Evolutionary conservation across 1,140 invertebrate species (phyloP).

Genomic region (Magallana gigas): DNA sequence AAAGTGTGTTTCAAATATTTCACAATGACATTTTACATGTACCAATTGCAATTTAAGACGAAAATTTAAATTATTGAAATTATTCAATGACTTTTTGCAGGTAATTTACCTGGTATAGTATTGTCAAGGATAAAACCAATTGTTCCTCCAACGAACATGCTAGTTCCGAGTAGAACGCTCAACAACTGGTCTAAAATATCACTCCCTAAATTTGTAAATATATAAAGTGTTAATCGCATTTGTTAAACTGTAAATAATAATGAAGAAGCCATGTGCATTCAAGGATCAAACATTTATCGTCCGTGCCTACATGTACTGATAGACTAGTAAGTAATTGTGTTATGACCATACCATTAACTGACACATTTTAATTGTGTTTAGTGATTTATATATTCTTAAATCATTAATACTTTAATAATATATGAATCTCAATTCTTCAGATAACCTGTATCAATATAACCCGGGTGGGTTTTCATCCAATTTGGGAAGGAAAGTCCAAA

Average conservation of each 20-base stretch:
- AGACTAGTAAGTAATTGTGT: too few relatives aligned
- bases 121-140: conserved; percentile 75
- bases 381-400: too few relatives aligned
- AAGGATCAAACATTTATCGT: too few relatives aligned
- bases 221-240: too few relatives aligned
- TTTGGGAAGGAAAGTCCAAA: conserved; percentile 88
- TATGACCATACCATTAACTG: too few relatives aligned
- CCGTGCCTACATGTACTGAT: too few relatives aligned
- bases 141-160: conserved; percentile 75
- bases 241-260: too few relatives aligned
- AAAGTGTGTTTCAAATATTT: too few relatives aligned
- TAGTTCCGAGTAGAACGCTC: conserved; percentile 69
- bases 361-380: too few relatives aligned
- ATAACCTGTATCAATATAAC: conserved; percentile 85
- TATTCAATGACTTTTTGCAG: background rate
- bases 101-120: conserved; percentile 72
- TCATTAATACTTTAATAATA: too few relatives aligned
- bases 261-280: too few relatives aligned
- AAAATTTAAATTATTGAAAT: background rate
- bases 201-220: conserved; percentile 58
- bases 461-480: conserved; percentile 84
- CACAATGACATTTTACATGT: background rate
- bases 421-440: background rate
- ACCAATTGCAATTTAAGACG: too few relatives aligned
- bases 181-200: conserved; percentile 68